phyloP scores from a whole-genome alignment of 2,888 invertebrate genomes.

The Yponomeuta evonymella region DNA sequence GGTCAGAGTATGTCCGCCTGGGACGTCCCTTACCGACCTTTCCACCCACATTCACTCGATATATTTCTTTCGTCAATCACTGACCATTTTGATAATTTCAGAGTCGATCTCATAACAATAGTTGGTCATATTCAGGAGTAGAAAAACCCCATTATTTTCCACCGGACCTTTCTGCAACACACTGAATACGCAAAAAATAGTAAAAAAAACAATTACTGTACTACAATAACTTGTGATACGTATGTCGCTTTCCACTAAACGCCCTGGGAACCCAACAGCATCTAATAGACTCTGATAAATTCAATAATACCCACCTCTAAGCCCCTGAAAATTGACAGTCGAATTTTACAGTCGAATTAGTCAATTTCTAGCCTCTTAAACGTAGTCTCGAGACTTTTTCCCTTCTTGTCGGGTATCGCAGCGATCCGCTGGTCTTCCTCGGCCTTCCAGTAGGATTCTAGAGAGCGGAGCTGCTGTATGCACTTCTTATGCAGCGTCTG shows the following conservation, averaged over 20 bases:
- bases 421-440: constrained; percentile 61
- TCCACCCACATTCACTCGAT: too few relatives aligned
- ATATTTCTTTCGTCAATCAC: too few relatives aligned
- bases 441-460: constrained; percentile 56
- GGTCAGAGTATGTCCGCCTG: too few relatives aligned
- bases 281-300: neutral
- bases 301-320: neutral
- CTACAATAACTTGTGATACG: too few relatives aligned
- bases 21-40: too few relatives aligned
- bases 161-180: too few relatives aligned
- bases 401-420: constrained; percentile 61
- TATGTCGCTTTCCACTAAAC: neutral
- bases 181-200: too few relatives aligned
- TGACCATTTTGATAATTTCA: too few relatives aligned
- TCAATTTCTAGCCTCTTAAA: constrained; percentile 84
- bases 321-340: neutral
- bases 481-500: constrained; percentile 61
- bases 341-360: constrained; percentile 39
- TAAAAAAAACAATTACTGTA: too few relatives aligned
- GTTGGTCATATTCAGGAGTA: too few relatives aligned
- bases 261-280: neutral
- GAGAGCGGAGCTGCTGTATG: constrained; percentile 46
- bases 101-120: too few relatives aligned
- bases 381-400: constrained; percentile 79
- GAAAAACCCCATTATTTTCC: too few relatives aligned